These are phyloP conservation scores for Lymantria monacha DNA, from an alignment of 2,888 invertebrate species.

Conservation along the genomic window DNA sequence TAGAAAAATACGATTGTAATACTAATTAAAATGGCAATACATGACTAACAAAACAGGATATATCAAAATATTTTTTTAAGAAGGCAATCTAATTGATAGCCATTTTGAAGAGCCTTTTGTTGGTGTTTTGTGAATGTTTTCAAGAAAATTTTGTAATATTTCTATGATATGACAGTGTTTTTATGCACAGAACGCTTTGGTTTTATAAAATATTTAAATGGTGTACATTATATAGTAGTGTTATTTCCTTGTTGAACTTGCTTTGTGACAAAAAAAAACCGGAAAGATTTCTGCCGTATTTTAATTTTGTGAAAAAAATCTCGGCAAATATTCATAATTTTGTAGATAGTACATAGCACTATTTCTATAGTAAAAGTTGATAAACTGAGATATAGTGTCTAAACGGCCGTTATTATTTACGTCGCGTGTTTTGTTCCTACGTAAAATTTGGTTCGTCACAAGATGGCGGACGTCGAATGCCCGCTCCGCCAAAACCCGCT, in stretches of 20 bases:
- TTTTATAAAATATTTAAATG: conserved; percentile 35
- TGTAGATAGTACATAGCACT: conserved; percentile 37
- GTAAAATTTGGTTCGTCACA: conserved; percentile 79
- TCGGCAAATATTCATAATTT: conserved; percentile 34
- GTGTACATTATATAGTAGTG: conserved; percentile 42
- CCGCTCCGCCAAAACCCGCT: conserved; percentile 79
- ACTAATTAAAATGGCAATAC: conserved; percentile 73
- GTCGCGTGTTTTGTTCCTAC: conserved; percentile 78
- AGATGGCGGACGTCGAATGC: conserved; percentile 80
- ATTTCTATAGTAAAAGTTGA: conserved; percentile 18
- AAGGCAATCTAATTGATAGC: conserved; percentile 80
- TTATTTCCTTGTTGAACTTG: conserved; percentile 66
- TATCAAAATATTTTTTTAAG: conserved; percentile 72
- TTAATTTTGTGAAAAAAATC: conserved; percentile 49
- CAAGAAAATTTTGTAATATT: conserved; percentile 64
- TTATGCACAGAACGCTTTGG: conserved; percentile 31
- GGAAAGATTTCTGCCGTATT: conserved; percentile 67
- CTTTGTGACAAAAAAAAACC: conserved; percentile 70
- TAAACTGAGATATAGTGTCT: conserved; percentile 31
- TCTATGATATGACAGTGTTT: conserved; percentile 48
- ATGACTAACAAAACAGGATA: conserved; percentile 68
- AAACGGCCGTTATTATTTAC: conserved; percentile 58
- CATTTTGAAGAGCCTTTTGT: conserved; percentile 83
- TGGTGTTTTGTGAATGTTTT: conserved; percentile 83
- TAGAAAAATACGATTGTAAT: too few relatives aligned